Conservation (phyloP, 2,113 vertebrate genomes). For the Opisthocomus hoazin region DNA sequence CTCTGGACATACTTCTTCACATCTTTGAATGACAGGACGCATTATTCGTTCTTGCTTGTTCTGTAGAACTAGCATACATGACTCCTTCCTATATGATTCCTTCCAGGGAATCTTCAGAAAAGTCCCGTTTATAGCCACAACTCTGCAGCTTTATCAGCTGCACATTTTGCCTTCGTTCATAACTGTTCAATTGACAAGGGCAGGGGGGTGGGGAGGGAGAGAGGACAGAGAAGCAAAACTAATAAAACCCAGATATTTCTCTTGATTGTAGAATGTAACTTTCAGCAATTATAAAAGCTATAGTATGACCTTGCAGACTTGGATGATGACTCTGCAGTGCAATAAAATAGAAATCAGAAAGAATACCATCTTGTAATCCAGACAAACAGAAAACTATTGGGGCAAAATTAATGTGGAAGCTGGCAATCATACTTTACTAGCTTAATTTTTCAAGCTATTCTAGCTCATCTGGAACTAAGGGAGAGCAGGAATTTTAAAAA, state of each 20-base stretch:
- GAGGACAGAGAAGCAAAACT: not conserved
- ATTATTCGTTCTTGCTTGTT: not conserved
- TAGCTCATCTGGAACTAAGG: not conserved
- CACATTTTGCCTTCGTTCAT: not conserved
- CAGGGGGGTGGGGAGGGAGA: too few relatives aligned
- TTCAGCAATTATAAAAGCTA: not conserved
- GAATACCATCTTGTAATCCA: not conserved
- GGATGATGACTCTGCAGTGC: not conserved
- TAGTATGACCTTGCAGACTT: not conserved
- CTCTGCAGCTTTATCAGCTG: not conserved
- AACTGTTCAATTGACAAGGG: rapidly evolving
- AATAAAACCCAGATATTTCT: not conserved
- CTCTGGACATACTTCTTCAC: not conserved
- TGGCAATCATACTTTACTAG: not conserved
- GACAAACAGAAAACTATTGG: not conserved
- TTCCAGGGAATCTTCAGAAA: not conserved
- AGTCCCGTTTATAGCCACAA: not conserved
- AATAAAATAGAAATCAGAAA: not conserved
- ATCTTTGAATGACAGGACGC: not conserved
- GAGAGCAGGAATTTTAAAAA: not conserved
- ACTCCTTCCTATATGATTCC: not conserved
- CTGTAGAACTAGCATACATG: not conserved
- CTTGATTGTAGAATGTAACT: not conserved
- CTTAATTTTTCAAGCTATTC: not conserved
- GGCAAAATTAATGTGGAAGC: not conserved